Evolutionary conservation across 2,888 invertebrate genomes (phyloP).

Genomic region (Chloromyia formosa): DNA sequence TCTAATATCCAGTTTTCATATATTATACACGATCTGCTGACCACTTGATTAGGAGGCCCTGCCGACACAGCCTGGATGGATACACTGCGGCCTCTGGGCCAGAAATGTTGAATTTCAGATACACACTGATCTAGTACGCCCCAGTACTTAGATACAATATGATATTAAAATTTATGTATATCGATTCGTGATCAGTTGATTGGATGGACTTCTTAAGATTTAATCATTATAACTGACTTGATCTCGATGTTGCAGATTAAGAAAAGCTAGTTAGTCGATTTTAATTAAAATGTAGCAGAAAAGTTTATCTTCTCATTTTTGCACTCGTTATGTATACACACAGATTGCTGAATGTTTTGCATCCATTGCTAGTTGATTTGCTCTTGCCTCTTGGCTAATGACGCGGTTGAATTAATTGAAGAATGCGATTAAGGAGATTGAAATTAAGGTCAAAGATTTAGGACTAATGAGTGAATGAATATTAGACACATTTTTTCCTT

Average conservation of each 20-base stretch:
- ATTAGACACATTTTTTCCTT: too few relatives aligned
- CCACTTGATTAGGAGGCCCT: conserved; percentile 1
- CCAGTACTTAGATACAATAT: background rate
- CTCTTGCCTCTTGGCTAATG: too few relatives aligned
- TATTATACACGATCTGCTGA: background rate
- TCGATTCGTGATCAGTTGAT: conserved; percentile 26
- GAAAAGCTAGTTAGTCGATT: conserved; percentile 13
- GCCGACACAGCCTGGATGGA: background rate
- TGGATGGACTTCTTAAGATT: conserved; percentile 24
- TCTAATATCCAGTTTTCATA: background rate
- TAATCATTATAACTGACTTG: conserved; percentile 29
- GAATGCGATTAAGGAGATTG: too few relatives aligned
- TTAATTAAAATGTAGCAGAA: conserved; percentile 4
- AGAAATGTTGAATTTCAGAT: too few relatives aligned
- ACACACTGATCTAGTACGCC: too few relatives aligned
- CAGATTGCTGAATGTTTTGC: too few relatives aligned
- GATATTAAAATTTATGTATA: conserved; percentile 2
- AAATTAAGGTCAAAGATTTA: too few relatives aligned
- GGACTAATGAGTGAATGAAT: too few relatives aligned
- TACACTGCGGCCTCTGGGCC: too few relatives aligned
- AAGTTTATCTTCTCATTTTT: background rate
- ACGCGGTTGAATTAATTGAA: too few relatives aligned
- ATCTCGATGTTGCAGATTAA: conserved; percentile 7
- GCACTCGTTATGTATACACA: too few relatives aligned
- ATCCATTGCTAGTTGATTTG: too few relatives aligned